phyloP scores from a whole-genome alignment of 1,140 invertebrate genomes.

The Thalassaphorura encarpata region DNA sequence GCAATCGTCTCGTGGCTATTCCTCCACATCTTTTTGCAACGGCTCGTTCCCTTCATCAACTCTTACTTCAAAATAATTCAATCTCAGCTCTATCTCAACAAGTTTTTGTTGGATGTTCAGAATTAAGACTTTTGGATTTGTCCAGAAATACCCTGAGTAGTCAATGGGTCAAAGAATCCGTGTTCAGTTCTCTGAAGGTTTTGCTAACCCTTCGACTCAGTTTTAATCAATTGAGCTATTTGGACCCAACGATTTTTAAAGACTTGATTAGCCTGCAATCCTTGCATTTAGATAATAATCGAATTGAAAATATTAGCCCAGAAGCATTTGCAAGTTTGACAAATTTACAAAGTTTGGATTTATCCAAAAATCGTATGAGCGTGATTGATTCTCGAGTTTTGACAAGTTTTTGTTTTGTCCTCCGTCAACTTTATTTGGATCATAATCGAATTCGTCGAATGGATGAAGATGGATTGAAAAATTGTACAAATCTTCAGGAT shows the following conservation, averaged over 20 bases:
- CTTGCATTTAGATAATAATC: constrained; percentile 74
- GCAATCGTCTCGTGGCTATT: constrained; percentile 63
- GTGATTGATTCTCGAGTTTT: constrained; percentile 68
- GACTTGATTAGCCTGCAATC: constrained; percentile 79
- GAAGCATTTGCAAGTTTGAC: constrained; percentile 74
- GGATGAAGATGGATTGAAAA: constrained; percentile 71
- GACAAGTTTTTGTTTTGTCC: constrained; percentile 70
- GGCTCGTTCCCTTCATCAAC: constrained; percentile 62
- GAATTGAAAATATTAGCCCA: constrained; percentile 72
- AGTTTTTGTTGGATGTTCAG: constrained; percentile 67
- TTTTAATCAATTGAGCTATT: constrained; percentile 66
- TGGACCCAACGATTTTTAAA: constrained; percentile 74
- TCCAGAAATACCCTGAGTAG: constrained; percentile 75
- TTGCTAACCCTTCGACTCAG: constrained; percentile 75
- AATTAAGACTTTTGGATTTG: constrained; percentile 73
- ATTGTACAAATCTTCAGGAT: constrained; percentile 62
- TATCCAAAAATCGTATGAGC: constrained; percentile 72
- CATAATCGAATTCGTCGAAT: constrained; percentile 74
- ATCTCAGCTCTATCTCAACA: constrained; percentile 66
- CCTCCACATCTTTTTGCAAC: constrained; percentile 68
- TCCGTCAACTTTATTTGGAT: constrained; percentile 71
- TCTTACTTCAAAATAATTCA: constrained; percentile 69
- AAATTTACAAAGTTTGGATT: constrained; percentile 72
- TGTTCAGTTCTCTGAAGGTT: constrained; percentile 69
- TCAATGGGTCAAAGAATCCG: constrained; percentile 66